Conservation (phyloP, 2,888 invertebrate species). For the Epirrita christyi region DNA sequence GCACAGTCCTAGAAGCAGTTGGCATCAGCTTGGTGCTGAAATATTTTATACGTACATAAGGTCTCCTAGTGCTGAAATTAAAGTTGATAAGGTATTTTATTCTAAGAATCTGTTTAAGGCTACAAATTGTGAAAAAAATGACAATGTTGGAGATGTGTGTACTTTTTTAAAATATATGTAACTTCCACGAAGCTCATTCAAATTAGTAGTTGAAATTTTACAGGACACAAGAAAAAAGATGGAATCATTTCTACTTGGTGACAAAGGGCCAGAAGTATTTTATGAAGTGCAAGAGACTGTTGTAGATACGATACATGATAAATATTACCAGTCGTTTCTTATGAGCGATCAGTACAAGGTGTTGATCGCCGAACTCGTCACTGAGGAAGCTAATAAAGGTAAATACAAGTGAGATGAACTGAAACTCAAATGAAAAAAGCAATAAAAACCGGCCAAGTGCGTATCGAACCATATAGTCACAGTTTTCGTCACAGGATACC, state of each 20-base stretch:
- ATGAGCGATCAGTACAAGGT: constrained; percentile 93
- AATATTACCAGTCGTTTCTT: constrained; percentile 95
- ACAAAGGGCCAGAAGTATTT: constrained; percentile 94
- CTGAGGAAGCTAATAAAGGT: constrained; percentile 84
- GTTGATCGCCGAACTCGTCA: constrained; percentile 87
- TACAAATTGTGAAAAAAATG: no score
- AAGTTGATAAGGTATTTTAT: constrained; percentile 88
- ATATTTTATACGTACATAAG: constrained; percentile 95
- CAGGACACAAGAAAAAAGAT: constrained; percentile 91
- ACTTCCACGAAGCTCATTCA: no score
- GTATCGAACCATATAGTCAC: no score
- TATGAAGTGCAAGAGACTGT: constrained; percentile 94
- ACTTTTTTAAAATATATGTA: no score
- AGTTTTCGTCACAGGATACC: no score
- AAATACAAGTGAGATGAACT: constrained; percentile 14
- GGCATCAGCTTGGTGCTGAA: constrained; percentile 95
- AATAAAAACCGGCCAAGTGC: no score
- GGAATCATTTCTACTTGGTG: constrained; percentile 94
- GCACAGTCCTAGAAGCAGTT: constrained; percentile 89
- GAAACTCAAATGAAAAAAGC: no score
- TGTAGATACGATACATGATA: constrained; percentile 91
- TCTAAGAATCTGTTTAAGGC: not conserved
- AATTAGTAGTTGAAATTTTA: constrained; percentile 29
- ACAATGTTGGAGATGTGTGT: no score
- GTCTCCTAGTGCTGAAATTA: constrained; percentile 91